Evolutionary conservation across 1,140 invertebrate genomes (phyloP).

Genomic region (Camponotus pennsylvanicus): DNA sequence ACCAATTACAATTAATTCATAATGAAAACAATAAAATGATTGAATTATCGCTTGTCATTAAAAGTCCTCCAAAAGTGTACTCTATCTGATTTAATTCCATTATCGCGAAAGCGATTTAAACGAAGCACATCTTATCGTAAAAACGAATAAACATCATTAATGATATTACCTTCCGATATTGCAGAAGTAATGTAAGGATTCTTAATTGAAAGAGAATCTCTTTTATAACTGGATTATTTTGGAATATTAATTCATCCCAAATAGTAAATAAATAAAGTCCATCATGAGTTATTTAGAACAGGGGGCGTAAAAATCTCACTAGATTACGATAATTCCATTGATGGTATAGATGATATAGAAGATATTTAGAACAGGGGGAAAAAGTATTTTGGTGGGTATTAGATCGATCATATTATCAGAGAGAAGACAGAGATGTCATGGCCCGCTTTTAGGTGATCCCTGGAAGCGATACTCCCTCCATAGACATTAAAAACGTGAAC

Average conservation of each 20-base stretch:
- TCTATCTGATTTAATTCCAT: neutral
- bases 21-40: slow-evolving; percentile 3
- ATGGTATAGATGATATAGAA: neutral
- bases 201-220: neutral
- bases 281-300: slow-evolving; percentile 34
- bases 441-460: no score
- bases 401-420: no score
- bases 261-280: slow-evolving; percentile 74
- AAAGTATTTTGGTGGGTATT: no score
- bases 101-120: neutral
- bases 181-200: slow-evolving; percentile 12
- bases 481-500: no score
- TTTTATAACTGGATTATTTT: slow-evolving; percentile 39
- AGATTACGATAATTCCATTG: neutral
- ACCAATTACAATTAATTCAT: slow-evolving; percentile 8
- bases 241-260: slow-evolving; percentile 22
- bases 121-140: neutral
- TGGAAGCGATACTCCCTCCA: no score
- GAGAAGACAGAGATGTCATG: no score
- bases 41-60: neutral
- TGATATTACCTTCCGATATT: slow-evolving; percentile 28
- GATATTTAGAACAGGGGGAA: no score
- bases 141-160: neutral
- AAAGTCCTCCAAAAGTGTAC: neutral
- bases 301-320: slow-evolving; percentile 42